Base-by-base conservation (phyloP, 2,797 vertebrate genomes). In the Perodicticus potto region DNA sequence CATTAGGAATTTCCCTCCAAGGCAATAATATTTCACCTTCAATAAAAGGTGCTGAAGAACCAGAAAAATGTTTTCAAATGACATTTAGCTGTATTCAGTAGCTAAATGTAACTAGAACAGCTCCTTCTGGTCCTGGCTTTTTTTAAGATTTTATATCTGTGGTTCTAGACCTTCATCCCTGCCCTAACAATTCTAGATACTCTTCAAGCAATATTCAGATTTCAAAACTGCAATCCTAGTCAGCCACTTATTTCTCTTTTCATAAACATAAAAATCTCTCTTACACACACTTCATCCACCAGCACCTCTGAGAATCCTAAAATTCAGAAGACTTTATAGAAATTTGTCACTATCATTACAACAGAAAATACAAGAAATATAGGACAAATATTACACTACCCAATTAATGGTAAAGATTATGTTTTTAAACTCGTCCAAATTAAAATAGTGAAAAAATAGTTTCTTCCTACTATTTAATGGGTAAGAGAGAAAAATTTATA, bases 331-430 rank as follows among this genome's bases (percentile, higher is more conserved):
- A 78, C 17, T 94, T 32, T 84, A 69, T 2, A 84, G 61, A 53
- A 84, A 78, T 49, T 61, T 93, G 32, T 63, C 70, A 93, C 45
- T 84, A 77, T 1, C 82, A 40, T 29, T 87, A 80, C 22, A 92
- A 65, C 8, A 94, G 69, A 82, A 74, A 91, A 65, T 32, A 57
- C 19, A 63, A 86, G 81, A 86, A 59, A 40, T 45, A 84, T 20
- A 83, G 17, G 32, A 80, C 20, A 91, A 92, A 45, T 45, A 92
- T 81, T 69, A 65, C 4, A 61, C 55, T 83, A 57, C 2, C 19
- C 67, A 89, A 55, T 78, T 91, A 93, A 78, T 27, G 73, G 72
- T 77, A 93, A 88, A 93, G 92, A 86, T 86, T 65, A 86, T 57
- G n/a, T 86, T 94, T 37, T 93, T 63, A 95, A 94, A 83, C 37